These are phyloP conservation scores for Drosophila antonietae DNA, from an alignment of 2,888 invertebrate genomes.

Conservation along the genomic window DNA sequence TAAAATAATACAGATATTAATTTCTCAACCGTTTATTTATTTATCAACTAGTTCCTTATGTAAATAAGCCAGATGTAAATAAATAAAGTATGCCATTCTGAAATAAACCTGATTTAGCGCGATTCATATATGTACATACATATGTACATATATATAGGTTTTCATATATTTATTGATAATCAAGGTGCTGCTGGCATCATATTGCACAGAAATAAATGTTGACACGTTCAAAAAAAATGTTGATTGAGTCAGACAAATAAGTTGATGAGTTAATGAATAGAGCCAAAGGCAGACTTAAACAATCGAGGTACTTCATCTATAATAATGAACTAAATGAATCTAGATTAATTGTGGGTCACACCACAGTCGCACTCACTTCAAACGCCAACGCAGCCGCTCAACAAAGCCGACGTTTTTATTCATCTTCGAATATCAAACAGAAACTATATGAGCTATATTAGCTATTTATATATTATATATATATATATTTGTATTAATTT, in stretches of 20 bases:
- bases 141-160: not conserved
- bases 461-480: not conserved
- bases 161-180: slow-evolving; percentile 8
- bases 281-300: not conserved
- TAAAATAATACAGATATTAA: too few species aligned
- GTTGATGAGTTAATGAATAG: slow-evolving; percentile 23
- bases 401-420: slow-evolving; percentile 74
- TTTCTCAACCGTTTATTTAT: too few species aligned
- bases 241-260: slow-evolving; percentile 37
- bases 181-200: slow-evolving; percentile 33
- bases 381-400: slow-evolving; percentile 78
- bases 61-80: not conserved
- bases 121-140: not conserved
- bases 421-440: slow-evolving; percentile 59
- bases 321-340: slow-evolving; percentile 37
- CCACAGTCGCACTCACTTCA: slow-evolving; percentile 75
- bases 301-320: slow-evolving; percentile 5
- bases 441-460: not conserved
- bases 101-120: slow-evolving; percentile 18
- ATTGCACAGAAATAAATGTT: slow-evolving; percentile 24
- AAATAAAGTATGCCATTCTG: not conserved
- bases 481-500: slow-evolving; percentile 1
- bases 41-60: not conserved
- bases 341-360: slow-evolving; percentile 41
- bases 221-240: slow-evolving; percentile 16